Conservation (phyloP, 2,113 vertebrate species). For the Pimephales promelas region DNA sequence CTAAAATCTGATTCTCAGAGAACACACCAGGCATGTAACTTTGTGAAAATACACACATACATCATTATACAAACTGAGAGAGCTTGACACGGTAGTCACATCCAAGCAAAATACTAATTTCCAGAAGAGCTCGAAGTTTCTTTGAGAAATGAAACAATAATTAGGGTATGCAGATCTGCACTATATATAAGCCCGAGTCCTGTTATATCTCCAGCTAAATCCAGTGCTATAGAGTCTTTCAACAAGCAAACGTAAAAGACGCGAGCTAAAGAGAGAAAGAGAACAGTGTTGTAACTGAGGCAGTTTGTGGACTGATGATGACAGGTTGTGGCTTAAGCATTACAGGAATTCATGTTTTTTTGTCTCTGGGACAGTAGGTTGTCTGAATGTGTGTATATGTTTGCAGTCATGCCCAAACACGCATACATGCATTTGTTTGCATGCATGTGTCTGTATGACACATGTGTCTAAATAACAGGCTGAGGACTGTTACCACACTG, state of each 20-base stretch:
- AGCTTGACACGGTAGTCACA: background rate
- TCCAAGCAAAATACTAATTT: slow-evolving; percentile 46
- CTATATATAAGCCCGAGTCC: slow-evolving; percentile 50
- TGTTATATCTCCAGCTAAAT: slow-evolving; percentile 31
- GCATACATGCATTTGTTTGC: slow-evolving; percentile 31
- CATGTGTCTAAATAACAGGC: slow-evolving; percentile 26
- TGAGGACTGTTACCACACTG: background rate
- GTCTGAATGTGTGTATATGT: slow-evolving; percentile 16
- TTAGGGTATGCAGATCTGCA: slow-evolving; percentile 28
- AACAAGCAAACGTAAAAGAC: slow-evolving; percentile 30
- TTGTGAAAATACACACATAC: slow-evolving; percentile 46
- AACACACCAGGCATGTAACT: slow-evolving; percentile 30
- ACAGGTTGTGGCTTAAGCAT: slow-evolving; percentile 51
- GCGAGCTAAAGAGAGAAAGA: slow-evolving; percentile 25
- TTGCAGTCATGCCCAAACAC: background rate
- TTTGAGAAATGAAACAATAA: slow-evolving; percentile 30
- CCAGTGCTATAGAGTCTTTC: slow-evolving; percentile 19
- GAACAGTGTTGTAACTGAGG: slow-evolving; percentile 37
- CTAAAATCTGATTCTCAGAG: background rate
- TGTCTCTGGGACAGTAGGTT: slow-evolving; percentile 33
- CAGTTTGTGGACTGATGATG: slow-evolving; percentile 52
- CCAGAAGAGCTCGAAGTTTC: slow-evolving; percentile 13
- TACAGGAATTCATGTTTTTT: slow-evolving; percentile 49
- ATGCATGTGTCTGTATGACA: background rate
- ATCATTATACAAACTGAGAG: slow-evolving; percentile 24